Evolutionary conservation across 2,797 vertebrate species (phyloP).

Genomic region (Cossypha caffra): DNA sequence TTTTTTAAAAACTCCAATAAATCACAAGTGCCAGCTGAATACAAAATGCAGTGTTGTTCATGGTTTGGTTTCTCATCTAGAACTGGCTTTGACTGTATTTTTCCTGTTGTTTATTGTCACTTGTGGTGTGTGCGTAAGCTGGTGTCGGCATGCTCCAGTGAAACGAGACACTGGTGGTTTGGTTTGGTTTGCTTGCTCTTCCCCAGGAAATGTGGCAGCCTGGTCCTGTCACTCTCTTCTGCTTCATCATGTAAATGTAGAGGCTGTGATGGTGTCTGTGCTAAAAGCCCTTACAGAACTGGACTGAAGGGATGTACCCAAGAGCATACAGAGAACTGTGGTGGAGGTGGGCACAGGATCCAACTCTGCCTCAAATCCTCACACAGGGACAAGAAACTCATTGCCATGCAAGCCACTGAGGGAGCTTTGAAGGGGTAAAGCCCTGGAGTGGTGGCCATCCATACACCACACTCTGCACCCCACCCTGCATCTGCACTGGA

Average conservation of each 20-base stretch:
- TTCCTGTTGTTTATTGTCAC: constrained; percentile 12
- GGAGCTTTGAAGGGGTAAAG: not conserved
- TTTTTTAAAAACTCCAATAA: not conserved
- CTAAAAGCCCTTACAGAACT: not conserved
- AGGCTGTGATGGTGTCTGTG: not conserved
- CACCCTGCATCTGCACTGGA: not conserved
- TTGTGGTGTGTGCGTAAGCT: not conserved
- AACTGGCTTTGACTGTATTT: not conserved
- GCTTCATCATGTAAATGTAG: not conserved
- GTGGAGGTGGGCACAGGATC: not conserved
- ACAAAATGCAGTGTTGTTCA: not conserved
- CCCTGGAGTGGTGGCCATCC: not conserved
- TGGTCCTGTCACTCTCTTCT: not conserved
- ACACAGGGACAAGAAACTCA: not conserved
- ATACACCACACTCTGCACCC: fast-evolving
- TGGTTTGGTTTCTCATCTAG: not conserved
- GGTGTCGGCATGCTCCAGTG: not conserved
- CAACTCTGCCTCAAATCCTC: not conserved
- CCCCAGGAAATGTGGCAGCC: constrained; percentile 1
- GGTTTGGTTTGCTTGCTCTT: constrained; percentile 17
- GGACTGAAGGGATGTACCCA: not conserved
- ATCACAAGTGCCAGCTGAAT: not conserved
- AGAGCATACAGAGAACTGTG: fast-evolving
- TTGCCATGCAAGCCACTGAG: not conserved
- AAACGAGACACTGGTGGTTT: not conserved